These are phyloP conservation scores for Romanogobio albipinnatus DNA, from an alignment of 2,113 vertebrate genomes.

Conservation along the genomic window DNA sequence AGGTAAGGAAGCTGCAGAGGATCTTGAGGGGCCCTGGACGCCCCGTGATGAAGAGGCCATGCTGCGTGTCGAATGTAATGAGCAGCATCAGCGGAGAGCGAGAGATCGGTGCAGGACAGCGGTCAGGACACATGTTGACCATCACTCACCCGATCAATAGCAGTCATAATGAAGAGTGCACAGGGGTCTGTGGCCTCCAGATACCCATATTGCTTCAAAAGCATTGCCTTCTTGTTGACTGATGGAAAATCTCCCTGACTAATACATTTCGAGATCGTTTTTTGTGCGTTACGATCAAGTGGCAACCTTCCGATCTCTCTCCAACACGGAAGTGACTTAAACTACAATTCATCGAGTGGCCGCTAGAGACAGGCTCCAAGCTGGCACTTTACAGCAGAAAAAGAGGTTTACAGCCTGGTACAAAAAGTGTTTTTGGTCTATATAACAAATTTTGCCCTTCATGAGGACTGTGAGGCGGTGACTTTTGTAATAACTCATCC, in stretches of 20 bases:
- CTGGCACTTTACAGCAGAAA: too few species aligned
- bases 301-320: neutral
- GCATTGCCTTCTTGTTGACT: conserved; percentile 65
- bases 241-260: neutral
- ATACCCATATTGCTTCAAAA: conserved; percentile 47
- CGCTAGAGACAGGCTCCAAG: too few species aligned
- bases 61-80: conserved; percentile 70
- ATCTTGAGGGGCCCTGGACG: conserved; percentile 69
- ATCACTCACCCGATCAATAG: conserved; percentile 70
- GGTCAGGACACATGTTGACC: conserved; percentile 54
- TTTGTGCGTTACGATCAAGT: neutral
- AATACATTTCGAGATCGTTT: neutral
- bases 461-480: too few species aligned
- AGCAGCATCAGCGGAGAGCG: conserved; percentile 36
- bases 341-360: too few species aligned
- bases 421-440: too few species aligned
- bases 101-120: conserved; percentile 30
- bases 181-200: conserved; percentile 62
- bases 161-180: conserved; percentile 62
- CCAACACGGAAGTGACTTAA: too few species aligned
- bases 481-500: too few species aligned
- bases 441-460: too few species aligned
- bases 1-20: conserved; percentile 70
- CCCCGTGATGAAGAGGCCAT: conserved; percentile 68
- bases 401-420: too few species aligned